These are phyloP conservation scores for Anagyrus pseudococci DNA, from an alignment of 2,888 invertebrate genomes.

Conservation along the genomic window DNA sequence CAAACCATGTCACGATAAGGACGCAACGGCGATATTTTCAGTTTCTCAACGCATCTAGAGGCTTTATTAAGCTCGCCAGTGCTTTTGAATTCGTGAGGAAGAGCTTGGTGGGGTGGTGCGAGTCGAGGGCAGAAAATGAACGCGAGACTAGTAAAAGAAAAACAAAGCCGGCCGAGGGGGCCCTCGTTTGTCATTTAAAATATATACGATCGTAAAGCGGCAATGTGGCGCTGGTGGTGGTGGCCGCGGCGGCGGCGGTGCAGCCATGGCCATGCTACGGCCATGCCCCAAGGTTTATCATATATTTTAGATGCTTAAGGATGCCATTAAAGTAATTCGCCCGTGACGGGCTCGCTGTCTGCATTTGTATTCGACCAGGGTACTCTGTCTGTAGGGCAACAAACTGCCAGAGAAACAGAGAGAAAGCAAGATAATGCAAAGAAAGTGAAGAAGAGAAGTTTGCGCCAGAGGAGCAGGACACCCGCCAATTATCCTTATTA, in stretches of 20 bases:
- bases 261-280: not conserved
- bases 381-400: no score
- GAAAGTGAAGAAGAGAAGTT: constrained; percentile 17
- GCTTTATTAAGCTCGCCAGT: no score
- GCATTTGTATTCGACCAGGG: no score
- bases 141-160: not conserved
- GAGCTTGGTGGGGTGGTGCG: no score
- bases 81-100: no score
- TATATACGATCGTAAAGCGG: no score
- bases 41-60: no score
- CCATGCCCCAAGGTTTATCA: constrained; percentile 29
- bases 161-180: not conserved
- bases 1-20: no score
- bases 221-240: no score
- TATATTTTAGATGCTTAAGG: constrained; percentile 39
- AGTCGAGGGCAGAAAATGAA: no score
- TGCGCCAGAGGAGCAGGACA: constrained; percentile 26
- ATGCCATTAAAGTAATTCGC: constrained; percentile 38
- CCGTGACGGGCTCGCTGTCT: constrained; percentile 18
- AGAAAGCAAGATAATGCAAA: constrained; percentile 22
- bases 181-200: constrained; percentile 41
- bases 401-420: no score
- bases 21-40: no score
- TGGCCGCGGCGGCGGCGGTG: not conserved
- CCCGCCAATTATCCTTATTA: constrained; percentile 39